Base-by-base conservation (phyloP, 2,888 invertebrate genomes). In the Eudemis profundana region DNA sequence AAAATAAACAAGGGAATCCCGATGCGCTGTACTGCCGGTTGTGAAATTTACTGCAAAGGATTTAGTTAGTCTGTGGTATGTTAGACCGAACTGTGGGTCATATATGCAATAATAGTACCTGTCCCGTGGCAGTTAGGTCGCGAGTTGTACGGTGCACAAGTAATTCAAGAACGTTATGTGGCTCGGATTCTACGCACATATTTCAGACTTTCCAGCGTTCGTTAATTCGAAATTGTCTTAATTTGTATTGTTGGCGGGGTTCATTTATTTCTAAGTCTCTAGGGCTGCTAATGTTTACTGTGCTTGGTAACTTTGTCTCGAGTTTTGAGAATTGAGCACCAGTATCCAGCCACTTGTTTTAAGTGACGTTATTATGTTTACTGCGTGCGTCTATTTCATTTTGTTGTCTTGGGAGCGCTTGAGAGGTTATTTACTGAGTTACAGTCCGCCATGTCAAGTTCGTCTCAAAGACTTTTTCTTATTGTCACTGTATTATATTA, bases 181-280 rank as follows among this genome's bases (percentile, higher is more conserved):
- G 73, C 75, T 75, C 69, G 75, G 77, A 75, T 78, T 79, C 77
- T 78, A 73, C 76, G 78, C 76, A 79, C 80, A 85, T 85, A 86
- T 82, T 84, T 87, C 79, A 84, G 86, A 83, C 82, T 84, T 85
- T 83, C 81, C 78, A 85, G 84, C 82, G 78, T 80, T 81, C 79
- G 85, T 86, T 89, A 89, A 89, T 89, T 86, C 85, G 78, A 83
- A 87, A 88, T 89, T 87, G 88, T 89, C 86, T 89, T 89, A 88
- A 89, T 88, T 87, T 87, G 84, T 88, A 86, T 84, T 78, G 84
- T 81, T 76, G 77, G 81, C 79, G 77, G 75, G 73, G 78, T 78
- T 78, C 85, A 87, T 88, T 87, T 86, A 77, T 86, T 85, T 79
- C 81, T 69, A 67, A 56, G 68, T 61, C 68, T 67, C 66, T 76